Evolutionary conservation across 1,140 invertebrate species (phyloP).

Genomic region (Ephestia elutella): DNA sequence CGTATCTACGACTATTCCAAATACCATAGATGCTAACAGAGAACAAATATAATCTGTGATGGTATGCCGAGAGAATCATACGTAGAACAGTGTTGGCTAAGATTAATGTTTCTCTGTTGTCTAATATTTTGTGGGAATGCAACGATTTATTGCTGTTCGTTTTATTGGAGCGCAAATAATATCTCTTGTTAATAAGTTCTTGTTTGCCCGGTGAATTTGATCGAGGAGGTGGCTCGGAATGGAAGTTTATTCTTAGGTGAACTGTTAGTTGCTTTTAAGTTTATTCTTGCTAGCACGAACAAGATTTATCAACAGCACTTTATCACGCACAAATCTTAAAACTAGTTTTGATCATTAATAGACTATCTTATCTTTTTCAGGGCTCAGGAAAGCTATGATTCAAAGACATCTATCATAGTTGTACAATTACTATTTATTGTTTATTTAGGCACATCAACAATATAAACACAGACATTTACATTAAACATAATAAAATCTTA

Average conservation of each 20-base stretch:
- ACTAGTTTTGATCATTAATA: too few species aligned
- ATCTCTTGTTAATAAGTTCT: not conserved
- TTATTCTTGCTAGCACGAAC: not conserved
- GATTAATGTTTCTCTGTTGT: not conserved
- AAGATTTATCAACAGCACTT: not conserved
- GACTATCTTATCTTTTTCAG: too few species aligned
- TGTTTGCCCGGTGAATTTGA: not conserved
- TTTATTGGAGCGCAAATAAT: conserved; percentile 2
- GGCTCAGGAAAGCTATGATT: too few species aligned
- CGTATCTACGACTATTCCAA: too few species aligned
- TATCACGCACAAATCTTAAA: too few species aligned
- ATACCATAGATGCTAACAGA: not conserved
- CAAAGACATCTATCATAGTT: too few species aligned
- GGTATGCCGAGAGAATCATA: not conserved
- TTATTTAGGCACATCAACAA: too few species aligned
- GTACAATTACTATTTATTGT: too few species aligned
- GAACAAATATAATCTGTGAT: not conserved
- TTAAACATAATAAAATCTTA: too few species aligned
- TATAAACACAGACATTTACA: too few species aligned
- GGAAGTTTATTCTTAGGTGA: not conserved
- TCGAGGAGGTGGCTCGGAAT: not conserved
- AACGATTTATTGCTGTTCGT: not conserved
- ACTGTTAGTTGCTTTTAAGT: not conserved
- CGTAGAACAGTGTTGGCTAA: not conserved
- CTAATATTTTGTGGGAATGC: conserved; percentile 4